Evolutionary conservation across 2,797 vertebrate genomes (phyloP), one percentile per base, ranked within the genome.

Genomic region (Pelobates cultripes): DNA sequence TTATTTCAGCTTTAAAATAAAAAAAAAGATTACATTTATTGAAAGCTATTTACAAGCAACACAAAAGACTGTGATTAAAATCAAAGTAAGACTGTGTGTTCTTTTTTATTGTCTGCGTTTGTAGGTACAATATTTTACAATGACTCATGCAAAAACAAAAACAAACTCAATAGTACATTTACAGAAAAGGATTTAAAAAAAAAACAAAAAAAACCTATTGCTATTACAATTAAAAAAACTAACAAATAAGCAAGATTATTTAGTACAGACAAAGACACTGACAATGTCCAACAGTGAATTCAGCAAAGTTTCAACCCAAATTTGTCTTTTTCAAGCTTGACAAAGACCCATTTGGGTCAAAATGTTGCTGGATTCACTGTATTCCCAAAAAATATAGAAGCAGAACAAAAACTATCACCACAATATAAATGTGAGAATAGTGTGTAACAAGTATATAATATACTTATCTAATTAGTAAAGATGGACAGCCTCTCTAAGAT

Each of bases 41-140:
- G 61, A 64, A 43, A n/a, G 42, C 57, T 75, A 64, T 75, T 75
- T 63, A 43, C 42, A 75, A 60, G 42, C 55, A 63, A 4, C 73
- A 75, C 57, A 64, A 63, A 74, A 75, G 42, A 60, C 4, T 9
- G 3, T 43, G 43, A 75, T 64, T 17, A 57, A 73, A 60, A 74
- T 60, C 47, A 60, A 43, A 74, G 53, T 3, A 74, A 74, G 72
- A 61, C 55, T 43, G n/a, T 7, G 61, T 40, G n/a, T 28, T 64
- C 61, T 13, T 12, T 41, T 43, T 73, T 57, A 14, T 43, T 42
- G 4, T 5, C 28, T 61, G 40, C 41, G 15, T 55, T 74, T 60
- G 40, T 40, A 61, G 72, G 41, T 60, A 10, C 53, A 73, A 7
- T 10, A 73, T 53, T 73, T 73, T 51, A 42, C 28, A 73, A 73